A percentile compares a stretch with the other conserved stretches of the same genome.
Conservation (phyloP, 2,113 vertebrate species). For the Hydrochoerus hydrochaeris region DNA sequence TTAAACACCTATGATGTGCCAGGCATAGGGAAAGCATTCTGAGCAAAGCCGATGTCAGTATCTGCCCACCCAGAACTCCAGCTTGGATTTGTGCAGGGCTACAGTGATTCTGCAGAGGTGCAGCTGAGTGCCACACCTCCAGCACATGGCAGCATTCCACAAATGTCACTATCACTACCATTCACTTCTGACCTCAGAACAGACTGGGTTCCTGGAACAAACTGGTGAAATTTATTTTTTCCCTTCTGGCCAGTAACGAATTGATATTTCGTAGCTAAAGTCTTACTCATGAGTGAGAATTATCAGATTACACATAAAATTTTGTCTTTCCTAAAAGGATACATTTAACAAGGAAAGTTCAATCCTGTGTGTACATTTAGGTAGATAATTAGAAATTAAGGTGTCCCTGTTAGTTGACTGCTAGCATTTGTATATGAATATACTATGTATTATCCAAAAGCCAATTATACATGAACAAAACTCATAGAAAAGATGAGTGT, state of each 20-base stretch:
- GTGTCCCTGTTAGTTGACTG: neutral
- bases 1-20: neutral
- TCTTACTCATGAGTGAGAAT: neutral
- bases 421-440: neutral
- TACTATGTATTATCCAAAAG: neutral
- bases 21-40: neutral
- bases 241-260: neutral
- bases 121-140: accelerated
- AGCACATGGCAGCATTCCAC: neutral
- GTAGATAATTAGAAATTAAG: neutral
- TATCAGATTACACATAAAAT: neutral
- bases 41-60: neutral
- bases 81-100: neutral
- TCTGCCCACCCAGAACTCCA: neutral
- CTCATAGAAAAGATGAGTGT: neutral
- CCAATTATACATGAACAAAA: neutral
- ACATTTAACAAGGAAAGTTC: conserved; percentile 27
- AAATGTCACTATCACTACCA: neutral
- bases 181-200: neutral
- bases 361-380: neutral
- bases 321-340: neutral
- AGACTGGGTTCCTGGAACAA: neutral
- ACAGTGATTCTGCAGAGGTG: neutral
- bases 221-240: neutral
- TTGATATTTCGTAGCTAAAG: neutral